Evolutionary conservation across 2,888 invertebrate species (phyloP), one percentile per base, ranked within the genome.

Genomic region (Epinotia brunnichana): DNA sequence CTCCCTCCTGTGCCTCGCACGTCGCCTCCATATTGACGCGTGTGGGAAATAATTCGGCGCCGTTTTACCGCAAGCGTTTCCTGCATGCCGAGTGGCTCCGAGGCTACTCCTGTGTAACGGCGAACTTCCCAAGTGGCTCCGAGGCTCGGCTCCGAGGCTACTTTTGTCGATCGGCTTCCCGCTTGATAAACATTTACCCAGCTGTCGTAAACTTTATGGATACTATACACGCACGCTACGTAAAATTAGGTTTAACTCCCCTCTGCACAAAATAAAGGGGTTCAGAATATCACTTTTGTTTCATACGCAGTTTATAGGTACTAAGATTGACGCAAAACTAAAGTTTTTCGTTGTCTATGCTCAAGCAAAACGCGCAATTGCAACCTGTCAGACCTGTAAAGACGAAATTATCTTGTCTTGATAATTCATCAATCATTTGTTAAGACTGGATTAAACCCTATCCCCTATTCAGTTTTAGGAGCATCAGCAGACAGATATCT

Each of bases 1-100:
- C 29, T 24, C 2, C 9, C 11, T 48, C 51, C 3, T n/a, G n/a
- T 60, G 11, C 5, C 60, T 41, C 19, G 19, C 51, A 13, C 39
- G 9, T 7, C 10, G n/a, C 5, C 19, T 21, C 51, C 60, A 21
- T 60, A 69, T 69, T 53, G 69, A 24, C 60, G 51, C n/a, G 51
- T 39, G 69, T 59, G 35, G 21, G 60, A 60, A 53, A 69, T 69
- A 69, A 69, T 69, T 53, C 60, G 51, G 54, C 35, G 39, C 39
- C 60, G 69, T 69, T 69, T 59, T 35, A 51, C n/a, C 48, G 21
- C 60, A 11, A 35, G n/a, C 69, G 60, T 53, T 60, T 21, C 21
- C 17, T 51, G 69, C 69, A 51, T 69, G 15, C 53, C 39, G 35
- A 69, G 51, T 48, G 35, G n/a, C n/a, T n/a, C 10, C 62, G 39